A percentile compares a stretch with the other conserved stretches of the same genome.
Conservation (phyloP, 2,888 invertebrate species). For the Phengaris arion region DNA sequence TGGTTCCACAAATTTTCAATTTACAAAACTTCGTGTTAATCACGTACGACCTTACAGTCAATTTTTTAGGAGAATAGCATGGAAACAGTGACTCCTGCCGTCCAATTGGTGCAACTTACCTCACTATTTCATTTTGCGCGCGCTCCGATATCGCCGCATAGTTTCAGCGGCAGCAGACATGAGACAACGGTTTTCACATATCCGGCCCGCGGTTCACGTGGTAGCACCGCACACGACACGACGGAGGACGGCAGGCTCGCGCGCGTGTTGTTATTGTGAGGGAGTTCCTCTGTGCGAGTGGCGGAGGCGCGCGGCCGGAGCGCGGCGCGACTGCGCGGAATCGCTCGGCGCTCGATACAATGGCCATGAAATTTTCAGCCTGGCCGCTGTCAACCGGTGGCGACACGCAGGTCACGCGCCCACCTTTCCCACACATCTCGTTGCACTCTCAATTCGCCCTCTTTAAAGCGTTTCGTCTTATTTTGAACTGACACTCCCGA, state of each 20-base stretch:
- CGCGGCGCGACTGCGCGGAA: constrained; percentile 68
- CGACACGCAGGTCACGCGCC: constrained; percentile 62
- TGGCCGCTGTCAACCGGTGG: constrained; percentile 73
- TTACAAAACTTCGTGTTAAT: not conserved
- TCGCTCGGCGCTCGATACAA: constrained; percentile 69
- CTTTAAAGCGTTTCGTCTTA: constrained; percentile 13
- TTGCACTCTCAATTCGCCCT: constrained; percentile 25
- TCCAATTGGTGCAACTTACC: constrained; percentile 51
- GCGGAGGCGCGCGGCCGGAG: constrained; percentile 54
- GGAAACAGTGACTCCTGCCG: not conserved
- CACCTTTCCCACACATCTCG: constrained; percentile 35
- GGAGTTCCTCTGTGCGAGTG: constrained; percentile 51
- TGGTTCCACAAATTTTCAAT: not conserved
- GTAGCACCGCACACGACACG: constrained; percentile 55
- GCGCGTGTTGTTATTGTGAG: constrained; percentile 54
- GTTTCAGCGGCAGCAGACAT: constrained; percentile 54
- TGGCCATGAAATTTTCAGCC: constrained; percentile 78
- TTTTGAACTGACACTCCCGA: constrained; percentile 12
- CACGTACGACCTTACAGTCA: not conserved
- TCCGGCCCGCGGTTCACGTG: constrained; percentile 50
- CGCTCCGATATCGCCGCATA: constrained; percentile 57
- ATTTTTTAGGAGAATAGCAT: not conserved
- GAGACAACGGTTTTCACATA: constrained; percentile 58
- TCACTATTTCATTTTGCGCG: constrained; percentile 75
- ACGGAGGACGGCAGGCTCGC: constrained; percentile 46